Percentiles rank a stretch among this genome's conserved stretches.
Evolutionary conservation across 2,113 vertebrate species (phyloP).

Genomic region (Python bivittatus): DNA sequence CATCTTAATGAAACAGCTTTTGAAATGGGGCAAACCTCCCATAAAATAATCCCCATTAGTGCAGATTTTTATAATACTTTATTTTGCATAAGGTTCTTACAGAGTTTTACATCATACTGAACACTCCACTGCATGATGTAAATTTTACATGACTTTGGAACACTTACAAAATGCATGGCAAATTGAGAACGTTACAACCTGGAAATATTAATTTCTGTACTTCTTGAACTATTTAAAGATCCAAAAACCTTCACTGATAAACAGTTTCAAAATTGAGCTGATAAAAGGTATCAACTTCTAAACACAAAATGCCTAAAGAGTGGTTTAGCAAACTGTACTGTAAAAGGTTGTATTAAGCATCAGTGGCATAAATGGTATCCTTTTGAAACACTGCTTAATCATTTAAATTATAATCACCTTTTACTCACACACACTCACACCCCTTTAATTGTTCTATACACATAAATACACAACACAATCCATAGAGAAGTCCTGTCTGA

Average conservation of each 20-base stretch:
- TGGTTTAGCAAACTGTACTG: conserved; percentile 22
- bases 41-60: not conserved
- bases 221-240: conserved; percentile 14
- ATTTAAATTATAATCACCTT: not conserved
- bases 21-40: not conserved
- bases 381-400: conserved; percentile 35
- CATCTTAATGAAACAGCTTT: not conserved
- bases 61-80: not conserved
- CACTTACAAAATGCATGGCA: conserved; percentile 9
- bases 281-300: conserved; percentile 47
- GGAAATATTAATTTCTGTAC: conserved; percentile 16
- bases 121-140: conserved; percentile 4
- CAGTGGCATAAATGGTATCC: conserved; percentile 58
- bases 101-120: conserved; percentile 9
- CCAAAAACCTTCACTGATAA: conserved; percentile 33
- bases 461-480: not conserved
- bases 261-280: conserved; percentile 24
- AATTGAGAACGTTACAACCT: conserved; percentile 8
- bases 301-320: conserved; percentile 31
- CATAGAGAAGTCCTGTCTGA: not conserved
- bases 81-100: conserved; percentile 17
- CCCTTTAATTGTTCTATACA: not conserved
- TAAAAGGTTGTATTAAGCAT: conserved; percentile 54
- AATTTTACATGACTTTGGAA: conserved; percentile 9
- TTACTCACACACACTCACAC: not conserved